Base-by-base conservation (phyloP, 1,140 invertebrate genomes). In the Onthophagus taurus region DNA sequence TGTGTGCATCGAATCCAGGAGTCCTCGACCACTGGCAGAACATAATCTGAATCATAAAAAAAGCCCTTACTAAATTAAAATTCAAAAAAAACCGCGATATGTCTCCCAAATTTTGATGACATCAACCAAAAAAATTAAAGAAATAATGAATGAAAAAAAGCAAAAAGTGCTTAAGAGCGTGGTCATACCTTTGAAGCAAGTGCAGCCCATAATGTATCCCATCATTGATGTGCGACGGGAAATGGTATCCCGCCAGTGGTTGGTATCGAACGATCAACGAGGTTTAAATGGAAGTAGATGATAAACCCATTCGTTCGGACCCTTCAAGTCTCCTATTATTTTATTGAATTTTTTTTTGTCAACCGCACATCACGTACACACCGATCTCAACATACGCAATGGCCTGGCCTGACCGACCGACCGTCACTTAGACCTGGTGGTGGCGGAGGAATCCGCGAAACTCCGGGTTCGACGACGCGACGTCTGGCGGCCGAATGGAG, bases 141-240 rank as follows among this genome's bases (percentile, higher is more conserved):
- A 41, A 41, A 29, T 26, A 26, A 26, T 7, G 13, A 33, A 8
- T 7, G 6, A 33, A 33, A 16, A 9, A 13, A 14, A 12, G 9
- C 18, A 9, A 16, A 21, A 12, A 21, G 24, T 18, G n/a, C 7
- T 11, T 41, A 7, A 24, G 7, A 24, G 23, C 5, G 24, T 29
- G 14, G 7, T 36, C 12, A 34, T 78, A 85, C 83, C 83, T 84
- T 85, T 85, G 70, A 85, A 78, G 74, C 82, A 84, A 70, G 83
- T 81, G 74, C 83, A 86, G 69, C 84, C 83, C 84, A 87, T 87
- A 76, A 86, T 86, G 76, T 84, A 86, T 70, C 81, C 81, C 82
- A 85, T 86, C 81, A 85, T 83, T 62, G 73, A 74, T 59, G 55
- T 52, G 36, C 54, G 54, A 54, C 61, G 63, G 62, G 63, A 53